Conservation (phyloP, 2,113 vertebrate species). For the Nanorana parkeri region DNA sequence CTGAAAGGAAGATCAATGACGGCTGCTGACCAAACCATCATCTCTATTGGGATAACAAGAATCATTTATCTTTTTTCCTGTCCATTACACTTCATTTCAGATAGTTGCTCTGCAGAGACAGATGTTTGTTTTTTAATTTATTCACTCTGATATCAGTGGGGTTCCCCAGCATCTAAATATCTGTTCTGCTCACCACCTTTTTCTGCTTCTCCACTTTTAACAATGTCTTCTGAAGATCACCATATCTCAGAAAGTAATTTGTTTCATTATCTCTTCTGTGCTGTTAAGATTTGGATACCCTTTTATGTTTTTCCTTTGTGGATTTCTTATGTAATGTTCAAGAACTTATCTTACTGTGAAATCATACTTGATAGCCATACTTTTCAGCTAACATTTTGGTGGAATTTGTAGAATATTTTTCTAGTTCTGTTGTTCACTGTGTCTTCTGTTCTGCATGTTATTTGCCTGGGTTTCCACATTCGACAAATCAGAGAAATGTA, state of each 20-base stretch:
- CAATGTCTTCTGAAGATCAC: neutral
- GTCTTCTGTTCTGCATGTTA: neutral
- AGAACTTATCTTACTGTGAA: too few relatives aligned
- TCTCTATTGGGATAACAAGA: neutral
- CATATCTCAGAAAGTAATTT: neutral
- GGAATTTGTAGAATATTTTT: neutral
- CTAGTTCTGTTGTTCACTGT: neutral
- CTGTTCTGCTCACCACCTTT: neutral
- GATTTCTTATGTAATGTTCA: too few relatives aligned
- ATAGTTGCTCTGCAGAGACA: too few relatives aligned
- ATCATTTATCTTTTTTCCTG: neutral
- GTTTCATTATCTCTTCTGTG: neutral
- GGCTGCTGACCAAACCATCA: neutral
- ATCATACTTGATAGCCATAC: too few relatives aligned
- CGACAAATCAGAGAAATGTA: neutral
- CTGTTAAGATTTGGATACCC: neutral
- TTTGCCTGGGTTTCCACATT: neutral
- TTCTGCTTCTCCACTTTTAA: neutral
- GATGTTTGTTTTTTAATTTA: too few relatives aligned
- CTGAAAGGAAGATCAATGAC: neutral
- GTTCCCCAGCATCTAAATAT: neutral
- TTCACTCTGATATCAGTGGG: neutral
- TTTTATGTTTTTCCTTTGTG: neutral
- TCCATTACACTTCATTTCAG: neutral
- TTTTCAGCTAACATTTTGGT: neutral